Conservation (phyloP, 2,888 invertebrate genomes). For the Sarcophaga variegata region DNA sequence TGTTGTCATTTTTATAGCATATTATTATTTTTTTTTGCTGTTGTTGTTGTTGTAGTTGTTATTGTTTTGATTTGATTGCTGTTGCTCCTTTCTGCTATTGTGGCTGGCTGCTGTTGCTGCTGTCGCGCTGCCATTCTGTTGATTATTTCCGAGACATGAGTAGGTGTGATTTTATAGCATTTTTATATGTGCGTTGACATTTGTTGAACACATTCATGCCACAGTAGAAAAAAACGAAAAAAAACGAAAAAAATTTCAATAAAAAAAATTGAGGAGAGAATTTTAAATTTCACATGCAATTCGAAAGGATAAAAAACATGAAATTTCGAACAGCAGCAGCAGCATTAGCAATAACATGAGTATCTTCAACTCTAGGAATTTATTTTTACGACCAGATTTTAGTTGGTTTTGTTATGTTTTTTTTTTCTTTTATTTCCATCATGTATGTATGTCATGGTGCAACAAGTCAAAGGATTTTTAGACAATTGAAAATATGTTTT, state of each 20-base stretch:
- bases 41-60: conserved; percentile 21
- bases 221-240: neutral
- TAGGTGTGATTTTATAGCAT: conserved; percentile 79
- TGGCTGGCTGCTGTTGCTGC: conserved; percentile 33
- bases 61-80: conserved; percentile 48
- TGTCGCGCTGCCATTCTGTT: conserved; percentile 46
- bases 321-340: neutral
- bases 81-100: neutral
- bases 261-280: neutral
- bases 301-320: conserved; percentile 29
- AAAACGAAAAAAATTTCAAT: neutral
- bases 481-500: conserved; percentile 24
- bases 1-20: conserved; percentile 30
- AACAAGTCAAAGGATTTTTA: conserved; percentile 48
- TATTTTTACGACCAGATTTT: conserved; percentile 56
- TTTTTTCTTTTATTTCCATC: conserved; percentile 5
- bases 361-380: conserved; percentile 48
- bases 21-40: neutral
- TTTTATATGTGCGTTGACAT: conserved; percentile 76
- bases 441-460: neutral
- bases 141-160: conserved; percentile 77
- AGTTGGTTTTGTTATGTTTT: neutral
- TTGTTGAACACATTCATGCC: conserved; percentile 64
- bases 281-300: conserved; percentile 56
- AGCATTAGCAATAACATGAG: conserved; percentile 1